Evolutionary conservation across 1,140 invertebrate species (phyloP), one percentile per base, ranked within the genome.

Genomic region (Trichoplusia ni): DNA sequence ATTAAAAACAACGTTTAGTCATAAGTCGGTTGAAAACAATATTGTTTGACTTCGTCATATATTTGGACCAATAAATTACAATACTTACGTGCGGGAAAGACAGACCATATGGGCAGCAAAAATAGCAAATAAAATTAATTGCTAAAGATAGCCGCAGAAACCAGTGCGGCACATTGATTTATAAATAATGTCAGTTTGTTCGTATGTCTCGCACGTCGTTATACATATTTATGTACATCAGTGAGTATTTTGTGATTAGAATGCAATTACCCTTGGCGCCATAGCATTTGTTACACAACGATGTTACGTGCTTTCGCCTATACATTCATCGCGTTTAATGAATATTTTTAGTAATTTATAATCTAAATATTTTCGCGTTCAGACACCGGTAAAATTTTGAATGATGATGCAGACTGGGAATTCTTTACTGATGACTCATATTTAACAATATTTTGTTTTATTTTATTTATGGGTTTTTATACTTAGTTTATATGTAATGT

Each of bases 181-280:
- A 67, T 58, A 54, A 62, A 67, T 62, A 58, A 62, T 35, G 44
- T 66, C 40, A 49, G 46, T 49, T 29, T 49, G 18, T 49, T 60
- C 40, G 56, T 47, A 47, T 35, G 38, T 21, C 8, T 35, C 35
- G 16, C 56, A 60, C 40, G 42, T 46, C 19, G 11, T 37, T 47
- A 60, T 37, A 46, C 13, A 58, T 58, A 58, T 58, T 58, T 44
- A 58, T 60, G 29, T 42, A 60, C 56, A 60, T 47, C 25, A 37
- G 42, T 59, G 23, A 44, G 56, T 44, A 47, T 60, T 42, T 60
- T 60, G 56, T 47, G 56, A 47, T 60, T 60, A 60, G 56, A 60
- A 60, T 60, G 56, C 40, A 47, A 60, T 60, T 60, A 60, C 40
- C 13, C 37, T 46, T 60, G 56, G 56, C 56, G 56, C 56, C 56